Conservation (phyloP, 2,888 invertebrate species). For the Sinohyriopsis cumingii region DNA sequence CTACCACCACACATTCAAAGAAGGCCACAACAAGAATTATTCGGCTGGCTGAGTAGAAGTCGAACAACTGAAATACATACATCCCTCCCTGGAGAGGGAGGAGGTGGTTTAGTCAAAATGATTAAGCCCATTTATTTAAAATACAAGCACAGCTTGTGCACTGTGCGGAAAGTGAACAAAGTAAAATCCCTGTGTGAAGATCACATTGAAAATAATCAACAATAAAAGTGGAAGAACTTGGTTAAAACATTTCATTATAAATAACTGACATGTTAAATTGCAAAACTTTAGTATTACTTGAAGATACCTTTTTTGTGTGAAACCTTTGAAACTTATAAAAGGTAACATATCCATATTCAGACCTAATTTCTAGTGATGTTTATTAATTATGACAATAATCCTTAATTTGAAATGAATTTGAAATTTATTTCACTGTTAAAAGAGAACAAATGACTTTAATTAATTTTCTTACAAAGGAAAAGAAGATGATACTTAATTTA, state of each 20-base stretch:
- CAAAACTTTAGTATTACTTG: no score
- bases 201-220: neutral
- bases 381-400: neutral
- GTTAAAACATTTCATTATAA: no score
- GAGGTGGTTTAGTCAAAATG: constrained; percentile 14
- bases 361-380: neutral
- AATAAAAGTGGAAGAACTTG: no score
- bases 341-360: no score
- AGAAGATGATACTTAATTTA: no score
- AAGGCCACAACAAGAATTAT: constrained; percentile 78
- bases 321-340: no score
- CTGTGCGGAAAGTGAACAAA: neutral
- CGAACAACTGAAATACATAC: constrained; percentile 80
- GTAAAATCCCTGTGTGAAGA: neutral
- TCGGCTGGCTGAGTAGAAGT: constrained; percentile 79
- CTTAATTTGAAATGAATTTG: neutral
- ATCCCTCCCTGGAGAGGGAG: constrained; percentile 76
- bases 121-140: neutral
- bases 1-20: constrained; percentile 85
- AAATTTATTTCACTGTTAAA: no score
- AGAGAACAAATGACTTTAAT: no score
- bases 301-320: no score
- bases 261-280: no score
- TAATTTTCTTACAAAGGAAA: no score
- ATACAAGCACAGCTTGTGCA: neutral